Evolutionary conservation across 2,888 invertebrate species (phyloP).

Genomic region (Ditula angustiorana): DNA sequence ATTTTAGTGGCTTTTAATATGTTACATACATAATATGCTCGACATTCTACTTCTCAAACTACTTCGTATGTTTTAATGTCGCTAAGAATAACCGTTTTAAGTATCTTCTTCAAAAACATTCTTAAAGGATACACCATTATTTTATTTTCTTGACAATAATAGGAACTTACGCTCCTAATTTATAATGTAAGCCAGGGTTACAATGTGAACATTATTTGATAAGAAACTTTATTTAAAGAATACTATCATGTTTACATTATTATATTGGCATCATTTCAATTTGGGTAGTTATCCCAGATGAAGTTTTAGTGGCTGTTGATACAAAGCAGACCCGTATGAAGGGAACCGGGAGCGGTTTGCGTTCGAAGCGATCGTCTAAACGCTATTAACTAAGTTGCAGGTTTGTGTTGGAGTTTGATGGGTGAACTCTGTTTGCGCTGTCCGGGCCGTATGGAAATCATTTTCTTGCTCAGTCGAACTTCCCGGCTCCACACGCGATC

Average conservation of each 20-base stretch:
- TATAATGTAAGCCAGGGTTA: too few relatives aligned
- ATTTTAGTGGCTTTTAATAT: background rate
- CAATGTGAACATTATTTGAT: too few relatives aligned
- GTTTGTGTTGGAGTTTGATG: constrained; percentile 80
- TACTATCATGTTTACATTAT: background rate
- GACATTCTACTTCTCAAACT: background rate
- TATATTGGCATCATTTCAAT: constrained; percentile 39
- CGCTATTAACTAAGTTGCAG: constrained; percentile 80
- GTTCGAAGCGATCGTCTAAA: constrained; percentile 67
- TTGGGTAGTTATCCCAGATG: constrained; percentile 29
- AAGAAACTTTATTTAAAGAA: too few relatives aligned
- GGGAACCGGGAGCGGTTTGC: constrained; percentile 61
- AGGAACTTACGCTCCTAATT: too few relatives aligned
- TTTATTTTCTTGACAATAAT: too few relatives aligned
- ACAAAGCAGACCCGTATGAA: constrained; percentile 58
- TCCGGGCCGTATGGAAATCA: constrained; percentile 78
- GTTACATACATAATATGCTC: background rate
- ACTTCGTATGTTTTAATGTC: too few relatives aligned
- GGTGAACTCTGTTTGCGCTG: constrained; percentile 75
- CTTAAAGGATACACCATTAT: too few relatives aligned
- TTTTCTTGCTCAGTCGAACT: constrained; percentile 77
- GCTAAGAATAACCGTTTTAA: too few relatives aligned
- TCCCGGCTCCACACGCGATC: constrained; percentile 71
- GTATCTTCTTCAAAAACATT: too few relatives aligned
- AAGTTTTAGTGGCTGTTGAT: constrained; percentile 51